Evolutionary conservation across 1,140 invertebrate species (phyloP).

Genomic region (Nasonia longicornis): DNA sequence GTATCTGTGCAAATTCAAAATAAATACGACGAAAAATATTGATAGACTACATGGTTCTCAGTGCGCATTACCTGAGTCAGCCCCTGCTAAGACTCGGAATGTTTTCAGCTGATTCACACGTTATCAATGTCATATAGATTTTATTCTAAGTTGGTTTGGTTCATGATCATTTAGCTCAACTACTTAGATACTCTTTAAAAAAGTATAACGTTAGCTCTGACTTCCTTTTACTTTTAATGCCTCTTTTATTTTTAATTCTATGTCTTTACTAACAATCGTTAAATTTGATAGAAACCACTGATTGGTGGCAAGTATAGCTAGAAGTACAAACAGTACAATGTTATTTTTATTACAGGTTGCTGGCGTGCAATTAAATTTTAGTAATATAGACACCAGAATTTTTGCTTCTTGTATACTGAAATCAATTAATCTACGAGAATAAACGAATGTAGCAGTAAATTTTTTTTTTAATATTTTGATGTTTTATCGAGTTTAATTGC

Average conservation of each 20-base stretch:
- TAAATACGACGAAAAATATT: constrained; percentile 14
- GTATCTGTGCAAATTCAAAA: constrained; percentile 24
- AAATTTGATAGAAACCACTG: not conserved
- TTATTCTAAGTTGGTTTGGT: constrained; percentile 39
- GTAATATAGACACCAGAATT: constrained; percentile 18
- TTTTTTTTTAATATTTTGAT: not conserved
- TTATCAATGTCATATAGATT: constrained; percentile 24
- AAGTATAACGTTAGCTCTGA: constrained; percentile 18
- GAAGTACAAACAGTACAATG: constrained; percentile 8
- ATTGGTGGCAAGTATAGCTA: constrained; percentile 19
- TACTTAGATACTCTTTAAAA: constrained; percentile 21
- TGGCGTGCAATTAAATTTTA: constrained; percentile 12
- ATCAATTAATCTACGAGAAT: not conserved
- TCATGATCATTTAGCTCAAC: constrained; percentile 24
- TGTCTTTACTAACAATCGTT: not conserved
- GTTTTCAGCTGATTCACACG: constrained; percentile 30
- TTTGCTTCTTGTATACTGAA: not conserved
- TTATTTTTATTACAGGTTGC: constrained; percentile 2
- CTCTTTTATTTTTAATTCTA: constrained; percentile 30
- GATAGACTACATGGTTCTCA: constrained; percentile 15
- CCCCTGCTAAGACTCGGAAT: constrained; percentile 32
- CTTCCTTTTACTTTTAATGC: constrained; percentile 40
- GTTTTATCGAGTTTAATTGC: not conserved
- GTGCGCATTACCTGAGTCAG: constrained; percentile 29
- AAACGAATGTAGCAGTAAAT: not conserved